Percentiles rank a stretch among this genome's conserved stretches.
These are phyloP conservation scores for Agapetus fuscipes DNA, from an alignment of 2,888 invertebrate genomes.

Conservation along the genomic window DNA sequence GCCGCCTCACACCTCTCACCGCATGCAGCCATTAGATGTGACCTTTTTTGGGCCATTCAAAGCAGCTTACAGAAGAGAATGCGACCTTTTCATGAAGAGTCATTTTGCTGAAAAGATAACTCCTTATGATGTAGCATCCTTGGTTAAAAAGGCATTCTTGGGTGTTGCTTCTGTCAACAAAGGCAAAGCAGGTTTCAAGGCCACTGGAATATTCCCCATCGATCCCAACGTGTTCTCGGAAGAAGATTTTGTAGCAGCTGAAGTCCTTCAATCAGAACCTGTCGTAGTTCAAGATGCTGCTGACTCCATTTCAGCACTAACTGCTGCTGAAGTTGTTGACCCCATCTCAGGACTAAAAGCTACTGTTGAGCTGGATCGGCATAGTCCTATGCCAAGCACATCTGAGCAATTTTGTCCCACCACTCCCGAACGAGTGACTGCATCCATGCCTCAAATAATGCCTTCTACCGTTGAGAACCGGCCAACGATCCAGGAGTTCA, in stretches of 20 bases:
- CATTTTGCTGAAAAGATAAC: slow-evolving; percentile 23
- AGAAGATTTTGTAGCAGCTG: slow-evolving; percentile 23
- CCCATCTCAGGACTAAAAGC: slow-evolving; percentile 3
- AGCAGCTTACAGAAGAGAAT: slow-evolving; percentile 23
- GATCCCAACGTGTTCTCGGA: slow-evolving; percentile 25
- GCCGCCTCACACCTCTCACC: slow-evolving; percentile 23
- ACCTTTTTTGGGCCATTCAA: no score
- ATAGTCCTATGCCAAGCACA: slow-evolving; percentile 23
- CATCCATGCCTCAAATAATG: no score
- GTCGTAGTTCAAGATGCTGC: slow-evolving; percentile 2
- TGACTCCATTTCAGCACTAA: slow-evolving; percentile 4
- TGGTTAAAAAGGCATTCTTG: slow-evolving; percentile 14
- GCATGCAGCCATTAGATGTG: slow-evolving; percentile 24
- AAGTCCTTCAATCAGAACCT: neutral
- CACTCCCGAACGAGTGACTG: slow-evolving; percentile 4
- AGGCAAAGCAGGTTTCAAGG: slow-evolving; percentile 26
- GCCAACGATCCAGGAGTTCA: slow-evolving; percentile 22
- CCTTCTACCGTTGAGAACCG: no score
- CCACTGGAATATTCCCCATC: slow-evolving; percentile 26
- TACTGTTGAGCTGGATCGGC: slow-evolving; percentile 6
- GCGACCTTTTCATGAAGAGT: slow-evolving; percentile 25
- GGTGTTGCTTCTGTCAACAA: slow-evolving; percentile 25
- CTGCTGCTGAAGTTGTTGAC: slow-evolving; percentile 2
- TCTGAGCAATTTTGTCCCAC: slow-evolving; percentile 21
- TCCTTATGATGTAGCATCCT: slow-evolving; percentile 24